Evolutionary conservation across 2,888 invertebrate species (phyloP), one percentile per base, ranked within the genome.

Genomic region (Stenichneumon culpator): DNA sequence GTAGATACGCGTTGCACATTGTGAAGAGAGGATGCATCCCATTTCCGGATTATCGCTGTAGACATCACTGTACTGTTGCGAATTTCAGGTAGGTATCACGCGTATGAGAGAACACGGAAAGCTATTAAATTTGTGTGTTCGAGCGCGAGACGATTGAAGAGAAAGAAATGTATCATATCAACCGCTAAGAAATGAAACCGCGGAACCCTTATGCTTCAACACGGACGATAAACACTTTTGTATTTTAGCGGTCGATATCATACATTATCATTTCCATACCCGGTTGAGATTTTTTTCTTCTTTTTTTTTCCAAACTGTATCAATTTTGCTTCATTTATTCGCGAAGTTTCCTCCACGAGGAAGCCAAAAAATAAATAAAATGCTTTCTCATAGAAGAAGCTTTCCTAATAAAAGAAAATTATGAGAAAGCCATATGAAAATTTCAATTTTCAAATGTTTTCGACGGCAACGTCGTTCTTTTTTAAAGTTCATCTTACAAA

Each of bases 1-100:
- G 44, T 47, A 4, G 14, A 14, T 16, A 47, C 44, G 16, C 44
- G 16, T 47, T 47, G 14, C 16, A 47, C 44, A 16, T 16, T 16
- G 44, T 47, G 44, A 47, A 47, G 44, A 54, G 54, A 54, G 7
- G 54, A 54, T 54, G 54, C 22, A 54, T 9, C 54, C 54, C 54
- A 54, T 54, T 54, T 54, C 54, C 54, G 54, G 54, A 19, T 54
- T 22, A 54, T 22, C 54, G 11, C 22, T 5, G 11, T 22, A 7
- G 54, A 2, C 54, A 47, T 16, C 44, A 47, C 44, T 47, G 44
- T 16, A 47, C 44, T 1, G 44, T 47, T 47, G 39, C 39, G 5
- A 47, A 47, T 16, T 47, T 16, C 44, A 47, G 16, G 16, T 16
- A 47, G 16, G 16, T 16, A 47, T 4, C 44, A 16, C 16, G 16